phyloP scores from a whole-genome alignment of 2,797 vertebrate genomes.

The Uromys caudimaculatus region DNA sequence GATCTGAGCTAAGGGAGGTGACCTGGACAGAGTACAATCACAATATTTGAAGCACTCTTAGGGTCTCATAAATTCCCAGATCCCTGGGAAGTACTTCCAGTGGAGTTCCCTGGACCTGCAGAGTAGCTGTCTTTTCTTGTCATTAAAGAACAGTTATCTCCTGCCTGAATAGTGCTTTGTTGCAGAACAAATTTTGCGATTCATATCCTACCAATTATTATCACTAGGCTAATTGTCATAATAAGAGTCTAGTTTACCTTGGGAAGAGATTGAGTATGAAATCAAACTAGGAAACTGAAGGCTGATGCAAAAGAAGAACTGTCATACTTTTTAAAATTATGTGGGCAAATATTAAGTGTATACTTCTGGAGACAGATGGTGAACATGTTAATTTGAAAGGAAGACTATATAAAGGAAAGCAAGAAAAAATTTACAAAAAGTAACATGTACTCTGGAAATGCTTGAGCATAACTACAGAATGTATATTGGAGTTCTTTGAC shows the following conservation, averaged over 20 bases:
- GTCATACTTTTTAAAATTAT: slow-evolving; percentile 25
- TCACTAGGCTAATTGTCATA: not conserved
- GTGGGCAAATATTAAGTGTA: slow-evolving; percentile 10
- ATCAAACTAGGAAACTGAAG: not conserved
- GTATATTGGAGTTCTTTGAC: not conserved
- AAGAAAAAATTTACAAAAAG: not conserved
- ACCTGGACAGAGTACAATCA: not conserved
- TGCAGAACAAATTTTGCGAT: not conserved
- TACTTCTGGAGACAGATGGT: slow-evolving; percentile 15
- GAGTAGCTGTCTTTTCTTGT: not conserved
- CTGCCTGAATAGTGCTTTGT: not conserved
- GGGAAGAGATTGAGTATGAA: not conserved
- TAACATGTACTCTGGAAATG: not conserved
- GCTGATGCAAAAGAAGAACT: not conserved
- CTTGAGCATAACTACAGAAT: not conserved
- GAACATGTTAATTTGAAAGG: slow-evolving; percentile 13
- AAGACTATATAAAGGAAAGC: slow-evolving; percentile 8
- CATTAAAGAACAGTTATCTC: not conserved
- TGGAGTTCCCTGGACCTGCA: not conserved
- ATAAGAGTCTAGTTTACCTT: slow-evolving; percentile 8
- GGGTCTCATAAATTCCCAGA: not conserved
- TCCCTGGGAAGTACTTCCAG: not conserved
- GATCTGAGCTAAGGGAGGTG: slow-evolving; percentile 29
- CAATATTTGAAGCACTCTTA: slow-evolving; percentile 2
- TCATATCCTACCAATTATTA: not conserved